Evolutionary conservation across 1,140 invertebrate genomes (phyloP).

Genomic region (Macrobrachium nipponense): DNA sequence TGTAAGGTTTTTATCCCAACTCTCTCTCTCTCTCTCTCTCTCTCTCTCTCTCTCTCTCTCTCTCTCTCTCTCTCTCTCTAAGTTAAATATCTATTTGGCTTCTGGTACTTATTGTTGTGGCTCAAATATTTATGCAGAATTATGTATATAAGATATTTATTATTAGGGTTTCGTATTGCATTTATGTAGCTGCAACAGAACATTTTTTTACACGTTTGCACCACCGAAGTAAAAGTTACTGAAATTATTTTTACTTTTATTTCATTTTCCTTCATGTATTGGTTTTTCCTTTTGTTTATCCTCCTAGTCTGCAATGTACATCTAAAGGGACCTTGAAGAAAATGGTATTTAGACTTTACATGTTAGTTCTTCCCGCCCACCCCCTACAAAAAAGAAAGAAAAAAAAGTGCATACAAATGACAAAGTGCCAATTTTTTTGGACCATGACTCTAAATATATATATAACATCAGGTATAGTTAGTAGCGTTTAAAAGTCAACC

Average conservation of each 20-base stretch:
- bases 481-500: too few relatives aligned
- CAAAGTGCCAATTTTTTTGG: too few relatives aligned
- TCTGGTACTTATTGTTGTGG: slow-evolving; percentile 47
- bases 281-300: neutral
- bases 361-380: too few relatives aligned
- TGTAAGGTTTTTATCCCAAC: neutral
- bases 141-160: slow-evolving; percentile 61
- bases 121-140: slow-evolving; percentile 61
- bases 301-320: neutral
- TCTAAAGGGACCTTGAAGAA: too few relatives aligned
- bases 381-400: too few relatives aligned
- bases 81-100: slow-evolving; percentile 16
- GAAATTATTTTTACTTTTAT: neutral
- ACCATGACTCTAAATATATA: too few relatives aligned
- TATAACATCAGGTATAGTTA: too few relatives aligned
- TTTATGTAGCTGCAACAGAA: slow-evolving; percentile 59
- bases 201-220: slow-evolving; percentile 59
- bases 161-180: slow-evolving; percentile 43
- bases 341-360: too few relatives aligned
- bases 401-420: too few relatives aligned
- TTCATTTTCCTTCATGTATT: neutral
- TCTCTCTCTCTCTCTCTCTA: slow-evolving; percentile 17
- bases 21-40: slow-evolving; percentile 34
- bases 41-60: slow-evolving; percentile 28
- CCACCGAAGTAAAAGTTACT: slow-evolving; percentile 44